Conservation (phyloP, 2,797 vertebrate genomes). For the Gallirallus australis region DNA sequence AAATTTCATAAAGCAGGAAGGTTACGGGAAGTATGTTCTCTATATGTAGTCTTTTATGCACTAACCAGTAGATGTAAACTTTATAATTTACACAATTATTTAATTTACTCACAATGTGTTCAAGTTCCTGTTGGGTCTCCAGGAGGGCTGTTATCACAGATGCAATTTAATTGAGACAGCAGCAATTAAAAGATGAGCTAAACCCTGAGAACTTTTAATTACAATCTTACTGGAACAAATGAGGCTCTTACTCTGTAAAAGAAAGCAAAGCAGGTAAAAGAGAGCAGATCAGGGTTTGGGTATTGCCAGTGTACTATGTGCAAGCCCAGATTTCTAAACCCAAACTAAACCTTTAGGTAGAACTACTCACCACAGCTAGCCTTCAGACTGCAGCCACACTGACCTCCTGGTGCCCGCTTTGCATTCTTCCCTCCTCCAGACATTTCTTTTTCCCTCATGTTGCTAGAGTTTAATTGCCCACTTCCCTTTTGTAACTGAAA, state of each 20-base stretch:
- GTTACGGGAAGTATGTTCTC: neutral
- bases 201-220: neutral
- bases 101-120: conserved; percentile 16
- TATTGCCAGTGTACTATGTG: neutral
- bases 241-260: neutral
- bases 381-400: neutral
- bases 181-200: conserved; percentile 32
- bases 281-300: neutral
- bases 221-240: neutral
- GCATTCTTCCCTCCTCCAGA: neutral
- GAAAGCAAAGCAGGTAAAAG: neutral
- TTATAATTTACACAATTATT: conserved; percentile 9
- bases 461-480: neutral
- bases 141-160: neutral
- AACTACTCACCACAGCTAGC: neutral
- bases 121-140: neutral
- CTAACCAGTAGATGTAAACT: neutral
- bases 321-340: neutral
- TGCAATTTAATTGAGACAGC: conserved; percentile 31
- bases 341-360: neutral
- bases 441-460: neutral
- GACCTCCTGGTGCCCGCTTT: neutral
- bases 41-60: neutral
- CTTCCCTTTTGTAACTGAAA: neutral
- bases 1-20: neutral